A percentile compares a stretch with the other conserved stretches of the same genome.
Evolutionary conservation across 1,140 invertebrate genomes (phyloP).

Genomic region (Oreohelix idahoensis): DNA sequence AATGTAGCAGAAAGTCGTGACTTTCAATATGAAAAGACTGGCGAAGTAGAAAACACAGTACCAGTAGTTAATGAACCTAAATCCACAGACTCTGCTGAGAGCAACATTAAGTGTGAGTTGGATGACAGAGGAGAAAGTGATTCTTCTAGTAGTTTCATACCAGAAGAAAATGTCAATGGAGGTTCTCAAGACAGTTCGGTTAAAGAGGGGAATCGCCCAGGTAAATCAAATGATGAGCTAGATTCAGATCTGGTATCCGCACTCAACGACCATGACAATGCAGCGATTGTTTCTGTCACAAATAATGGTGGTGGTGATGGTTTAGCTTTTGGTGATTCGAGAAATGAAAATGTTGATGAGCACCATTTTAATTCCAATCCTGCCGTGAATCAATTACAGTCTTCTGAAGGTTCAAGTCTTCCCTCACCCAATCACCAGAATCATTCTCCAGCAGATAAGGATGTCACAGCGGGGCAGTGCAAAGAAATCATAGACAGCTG

Average conservation of each 20-base stretch:
- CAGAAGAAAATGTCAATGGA: neutral
- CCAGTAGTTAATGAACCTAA: neutral
- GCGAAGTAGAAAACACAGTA: neutral
- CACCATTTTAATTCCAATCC: neutral
- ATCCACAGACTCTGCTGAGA: neutral
- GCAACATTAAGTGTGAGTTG: neutral
- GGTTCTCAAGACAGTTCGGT: neutral
- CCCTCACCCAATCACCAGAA: neutral
- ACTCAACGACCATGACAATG: too few species aligned
- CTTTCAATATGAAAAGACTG: constrained; percentile 4
- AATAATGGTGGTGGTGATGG: neutral
- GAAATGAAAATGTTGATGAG: neutral
- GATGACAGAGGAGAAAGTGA: neutral
- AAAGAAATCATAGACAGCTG: neutral
- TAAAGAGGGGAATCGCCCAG: neutral
- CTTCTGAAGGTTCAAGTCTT: neutral
- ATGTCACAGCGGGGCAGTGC: neutral
- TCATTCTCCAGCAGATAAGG: neutral
- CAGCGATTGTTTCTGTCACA: too few species aligned
- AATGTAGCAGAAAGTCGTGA: neutral
- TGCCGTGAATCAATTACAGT: neutral
- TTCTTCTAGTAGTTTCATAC: neutral
- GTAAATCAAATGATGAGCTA: too few species aligned
- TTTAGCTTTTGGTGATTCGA: neutral
- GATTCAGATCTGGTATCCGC: too few species aligned